phyloP scores from a whole-genome alignment of 37 sponge, comb jelly and placozoan species.

The Aplysina aerophoba region DNA sequence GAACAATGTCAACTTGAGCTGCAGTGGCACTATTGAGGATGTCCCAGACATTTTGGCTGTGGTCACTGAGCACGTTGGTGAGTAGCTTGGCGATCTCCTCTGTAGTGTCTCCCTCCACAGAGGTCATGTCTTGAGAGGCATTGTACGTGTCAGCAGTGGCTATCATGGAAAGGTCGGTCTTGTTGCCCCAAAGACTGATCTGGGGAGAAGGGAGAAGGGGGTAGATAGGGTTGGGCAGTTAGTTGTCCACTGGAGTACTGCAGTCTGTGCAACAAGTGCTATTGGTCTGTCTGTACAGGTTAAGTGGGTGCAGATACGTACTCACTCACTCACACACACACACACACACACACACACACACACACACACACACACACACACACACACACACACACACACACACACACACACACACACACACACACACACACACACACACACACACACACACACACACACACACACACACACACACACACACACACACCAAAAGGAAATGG shows the following conservation, averaged over 20 bases:
- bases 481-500: slow-evolving; percentile 71
- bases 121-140: slow-evolving; percentile 49
- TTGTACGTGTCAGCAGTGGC: slow-evolving; percentile 73
- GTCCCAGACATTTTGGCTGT: slow-evolving; percentile 61
- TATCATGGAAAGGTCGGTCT: slow-evolving; percentile 92
- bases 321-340: too few species aligned
- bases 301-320: too few species aligned
- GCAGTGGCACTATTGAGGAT: slow-evolving; percentile 62
- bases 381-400: slow-evolving; percentile 24
- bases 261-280: too few species aligned
- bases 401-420: slow-evolving; percentile 31
- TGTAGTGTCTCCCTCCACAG: not conserved
- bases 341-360: too few species aligned
- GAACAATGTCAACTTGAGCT: slow-evolving; percentile 77
- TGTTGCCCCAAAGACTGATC: slow-evolving; percentile 98
- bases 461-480: not conserved
- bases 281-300: too few species aligned
- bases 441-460: slow-evolving; percentile 21
- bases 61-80: slow-evolving; percentile 75
- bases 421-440: slow-evolving; percentile 39
- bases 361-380: slow-evolving; percentile 19
- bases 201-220: slow-evolving; percentile 25
- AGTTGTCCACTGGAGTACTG: not conserved
- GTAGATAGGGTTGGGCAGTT: not conserved
- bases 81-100: slow-evolving; percentile 41